These are phyloP conservation scores for Lithobates sylvaticus DNA, from an alignment of 2,797 vertebrate genomes.

Conservation along the genomic window DNA sequence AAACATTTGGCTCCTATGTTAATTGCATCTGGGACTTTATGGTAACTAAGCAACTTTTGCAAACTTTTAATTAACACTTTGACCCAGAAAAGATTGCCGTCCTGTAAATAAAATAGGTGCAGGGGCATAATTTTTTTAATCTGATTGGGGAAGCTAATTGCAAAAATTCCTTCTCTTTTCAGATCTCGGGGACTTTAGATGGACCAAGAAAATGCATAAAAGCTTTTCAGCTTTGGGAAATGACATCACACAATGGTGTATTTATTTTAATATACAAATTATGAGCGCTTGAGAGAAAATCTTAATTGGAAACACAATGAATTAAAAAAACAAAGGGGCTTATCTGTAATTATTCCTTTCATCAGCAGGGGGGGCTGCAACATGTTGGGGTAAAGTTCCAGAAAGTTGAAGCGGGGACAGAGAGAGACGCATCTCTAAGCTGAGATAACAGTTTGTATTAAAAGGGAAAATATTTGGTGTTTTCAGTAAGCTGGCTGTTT, in stretches of 20 bases:
- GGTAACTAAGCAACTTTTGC: conserved; percentile 60
- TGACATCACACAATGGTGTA: conserved; percentile 31
- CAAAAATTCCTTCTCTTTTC: conserved; percentile 29
- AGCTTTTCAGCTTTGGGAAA: background rate
- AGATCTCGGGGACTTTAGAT: conserved; percentile 40
- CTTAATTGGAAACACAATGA: conserved; percentile 43
- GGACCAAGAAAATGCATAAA: conserved; percentile 22
- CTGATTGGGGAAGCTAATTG: conserved; percentile 54
- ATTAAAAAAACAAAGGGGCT: background rate
- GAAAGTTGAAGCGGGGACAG: background rate
- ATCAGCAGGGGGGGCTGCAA: conserved; percentile 12
- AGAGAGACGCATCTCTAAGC: background rate
- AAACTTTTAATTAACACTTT: conserved; percentile 61
- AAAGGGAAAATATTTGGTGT: background rate
- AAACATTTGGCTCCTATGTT: conserved; percentile 43
- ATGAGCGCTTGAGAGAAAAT: background rate
- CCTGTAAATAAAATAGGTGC: conserved; percentile 64
- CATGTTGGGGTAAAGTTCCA: background rate
- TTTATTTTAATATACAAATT: conserved; percentile 21
- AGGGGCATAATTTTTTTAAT: conserved; percentile 55
- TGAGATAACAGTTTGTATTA: background rate
- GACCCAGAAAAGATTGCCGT: conserved; percentile 57
- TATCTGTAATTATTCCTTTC: conserved; percentile 22
- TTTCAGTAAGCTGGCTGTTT: background rate
- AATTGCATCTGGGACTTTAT: conserved; percentile 58